A percentile compares a stretch with the other conserved stretches of the same genome.
Evolutionary conservation across 2,113 vertebrate genomes (phyloP).

Genomic region (Tragelaphus imberbis): DNA sequence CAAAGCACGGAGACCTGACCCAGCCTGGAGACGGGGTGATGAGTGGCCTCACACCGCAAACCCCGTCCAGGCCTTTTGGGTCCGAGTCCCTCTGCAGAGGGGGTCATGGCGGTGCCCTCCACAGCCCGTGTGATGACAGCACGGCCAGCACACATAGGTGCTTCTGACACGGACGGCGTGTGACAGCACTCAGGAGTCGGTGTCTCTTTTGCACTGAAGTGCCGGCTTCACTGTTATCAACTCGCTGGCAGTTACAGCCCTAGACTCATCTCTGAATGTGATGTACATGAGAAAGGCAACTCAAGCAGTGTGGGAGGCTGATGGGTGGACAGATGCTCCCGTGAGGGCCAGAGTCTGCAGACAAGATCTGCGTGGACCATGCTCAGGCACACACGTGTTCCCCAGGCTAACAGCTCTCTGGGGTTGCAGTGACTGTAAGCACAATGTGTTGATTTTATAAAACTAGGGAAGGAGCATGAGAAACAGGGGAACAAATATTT

Average conservation of each 20-base stretch:
- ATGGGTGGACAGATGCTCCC: not conserved
- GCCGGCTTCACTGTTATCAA: fast-evolving
- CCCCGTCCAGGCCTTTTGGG: fast-evolving
- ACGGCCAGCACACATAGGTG: not conserved
- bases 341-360: not conserved
- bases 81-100: not conserved
- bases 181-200: fast-evolving
- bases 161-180: not conserved
- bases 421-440: not conserved
- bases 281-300: not conserved
- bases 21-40: not conserved
- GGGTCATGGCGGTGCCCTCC: no score
- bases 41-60: fast-evolving
- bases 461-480: not conserved
- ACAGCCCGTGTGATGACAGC: fast-evolving
- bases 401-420: not conserved
- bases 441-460: not conserved
- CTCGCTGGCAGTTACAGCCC: not conserved
- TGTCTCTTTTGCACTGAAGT: not conserved
- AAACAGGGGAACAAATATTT: conserved; percentile 62
- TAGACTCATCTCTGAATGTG: not conserved
- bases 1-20: no score
- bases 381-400: not conserved
- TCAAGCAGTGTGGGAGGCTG: not conserved
- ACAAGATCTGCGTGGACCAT: no score